Evolutionary conservation across 2,113 vertebrate genomes (phyloP).

Genomic region (Stegostoma tigrinum): DNA sequence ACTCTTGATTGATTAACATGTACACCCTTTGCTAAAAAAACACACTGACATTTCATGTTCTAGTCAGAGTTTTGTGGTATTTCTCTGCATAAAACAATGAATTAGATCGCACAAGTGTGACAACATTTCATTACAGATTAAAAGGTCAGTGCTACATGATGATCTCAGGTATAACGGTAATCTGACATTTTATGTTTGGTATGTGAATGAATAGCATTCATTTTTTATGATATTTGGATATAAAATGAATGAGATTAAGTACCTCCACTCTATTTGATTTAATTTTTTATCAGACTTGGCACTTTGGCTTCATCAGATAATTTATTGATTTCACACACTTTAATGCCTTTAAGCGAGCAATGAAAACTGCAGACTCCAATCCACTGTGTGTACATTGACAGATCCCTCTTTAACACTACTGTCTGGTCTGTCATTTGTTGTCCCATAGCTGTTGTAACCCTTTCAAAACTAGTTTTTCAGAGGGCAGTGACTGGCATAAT

Average conservation of each 20-base stretch:
- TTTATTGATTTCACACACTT: constrained; percentile 28
- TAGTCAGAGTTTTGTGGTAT: background rate
- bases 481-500: background rate
- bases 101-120: background rate
- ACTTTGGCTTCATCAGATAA: background rate
- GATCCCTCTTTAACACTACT: background rate
- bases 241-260: constrained; percentile 25
- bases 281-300: constrained; percentile 8
- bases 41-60: background rate
- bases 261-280: background rate
- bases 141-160: background rate
- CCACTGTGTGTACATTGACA: background rate
- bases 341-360: background rate
- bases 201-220: constrained; percentile 14
- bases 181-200: background rate
- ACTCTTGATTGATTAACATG: background rate
- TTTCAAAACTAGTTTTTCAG: background rate
- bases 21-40: background rate
- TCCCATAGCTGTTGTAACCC: background rate
- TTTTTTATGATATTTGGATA: constrained; percentile 12
- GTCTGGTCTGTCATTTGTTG: background rate
- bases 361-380: background rate
- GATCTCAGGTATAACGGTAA: background rate
- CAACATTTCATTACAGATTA: background rate
- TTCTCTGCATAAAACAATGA: background rate